Evolutionary conservation across 2,797 vertebrate genomes (phyloP).

Genomic region (Lerista edwardsae): DNA sequence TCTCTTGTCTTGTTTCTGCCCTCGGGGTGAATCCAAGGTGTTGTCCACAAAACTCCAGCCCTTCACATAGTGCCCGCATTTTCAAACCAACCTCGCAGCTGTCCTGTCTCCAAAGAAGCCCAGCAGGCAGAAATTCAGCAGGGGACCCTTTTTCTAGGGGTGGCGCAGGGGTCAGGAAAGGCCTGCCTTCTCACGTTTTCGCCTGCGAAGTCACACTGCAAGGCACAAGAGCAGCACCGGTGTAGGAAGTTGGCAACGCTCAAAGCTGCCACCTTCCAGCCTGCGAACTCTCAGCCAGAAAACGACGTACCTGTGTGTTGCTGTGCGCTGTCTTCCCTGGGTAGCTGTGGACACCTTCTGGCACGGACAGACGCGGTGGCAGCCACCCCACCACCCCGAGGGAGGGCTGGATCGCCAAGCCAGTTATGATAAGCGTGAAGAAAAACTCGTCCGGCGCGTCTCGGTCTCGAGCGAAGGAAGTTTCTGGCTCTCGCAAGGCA

Average conservation of each 20-base stretch:
- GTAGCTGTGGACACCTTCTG: background rate
- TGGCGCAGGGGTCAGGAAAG: too few species aligned
- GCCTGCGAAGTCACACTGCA: background rate
- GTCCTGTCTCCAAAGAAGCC: too few species aligned
- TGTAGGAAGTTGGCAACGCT: background rate
- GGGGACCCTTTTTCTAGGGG: too few species aligned
- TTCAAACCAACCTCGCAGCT: too few species aligned
- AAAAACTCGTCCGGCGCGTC: constrained; percentile 18
- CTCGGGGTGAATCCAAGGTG: too few species aligned
- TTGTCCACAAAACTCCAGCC: too few species aligned
- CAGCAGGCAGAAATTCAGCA: too few species aligned
- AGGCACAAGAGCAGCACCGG: background rate
- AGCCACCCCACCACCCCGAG: background rate
- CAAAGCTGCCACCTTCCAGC: too few species aligned
- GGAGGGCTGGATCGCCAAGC: background rate
- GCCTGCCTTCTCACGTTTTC: too few species aligned
- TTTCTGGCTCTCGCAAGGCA: background rate
- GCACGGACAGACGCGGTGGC: background rate
- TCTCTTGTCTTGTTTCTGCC: too few species aligned
- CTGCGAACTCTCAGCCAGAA: background rate
- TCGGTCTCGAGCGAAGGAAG: background rate
- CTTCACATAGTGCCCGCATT: too few species aligned
- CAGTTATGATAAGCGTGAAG: background rate
- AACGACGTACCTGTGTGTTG: background rate
- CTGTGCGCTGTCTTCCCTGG: too few species aligned